Base-by-base conservation (phyloP, 1,140 invertebrate genomes). In the Drosophila pandora region DNA sequence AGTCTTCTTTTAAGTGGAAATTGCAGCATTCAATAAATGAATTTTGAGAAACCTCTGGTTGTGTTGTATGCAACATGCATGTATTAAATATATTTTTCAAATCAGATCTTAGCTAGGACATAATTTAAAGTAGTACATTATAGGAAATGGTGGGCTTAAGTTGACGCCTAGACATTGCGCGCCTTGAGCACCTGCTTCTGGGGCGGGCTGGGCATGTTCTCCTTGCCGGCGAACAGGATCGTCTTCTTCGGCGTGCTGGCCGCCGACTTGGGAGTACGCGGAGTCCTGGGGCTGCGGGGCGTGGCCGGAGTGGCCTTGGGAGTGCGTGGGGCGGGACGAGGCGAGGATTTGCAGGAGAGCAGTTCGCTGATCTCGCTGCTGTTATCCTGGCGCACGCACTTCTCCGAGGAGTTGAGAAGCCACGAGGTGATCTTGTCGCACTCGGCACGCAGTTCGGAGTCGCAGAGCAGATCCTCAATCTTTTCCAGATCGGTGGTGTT, bases 151-250 rank as follows among this genome's bases (percentile, higher is more conserved):
- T 45, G 34, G 34, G 2, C 34, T 30, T 22, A 30, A 23, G 49
- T 17, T 30, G 10, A 13, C 25, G 55, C 61, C 59, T 79, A 91
- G 67, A 91, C 72, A 50, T 91, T 91, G 54, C 90, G 85, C 60
- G 90, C 70, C 75, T 91, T 91, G 43, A 91, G 90, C 72, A 91
- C 85, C 52, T 90, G 90, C 72, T 91, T 91, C 73, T 90, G 90
- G 8, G 90, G 90, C 69, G 90, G 90, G 78, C 90, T 91, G 52
- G 79, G 82, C 50, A 91, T 48, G 55, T 90, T 90, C 57, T 90
- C 90, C 61, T 91, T 91, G 64, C 90, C 90, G 53, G 90, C 76
- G 25, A 91, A 87, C 48, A 91, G 73, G 23, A 90, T 75, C 25
- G 90, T 90, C 70, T 91, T 91, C 64, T 90, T 90, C 60, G 90